A percentile compares a stretch with the other conserved stretches of the same genome.
Evolutionary conservation across 1,140 invertebrate genomes (phyloP).

Genomic region (Fopius arisanus): DNA sequence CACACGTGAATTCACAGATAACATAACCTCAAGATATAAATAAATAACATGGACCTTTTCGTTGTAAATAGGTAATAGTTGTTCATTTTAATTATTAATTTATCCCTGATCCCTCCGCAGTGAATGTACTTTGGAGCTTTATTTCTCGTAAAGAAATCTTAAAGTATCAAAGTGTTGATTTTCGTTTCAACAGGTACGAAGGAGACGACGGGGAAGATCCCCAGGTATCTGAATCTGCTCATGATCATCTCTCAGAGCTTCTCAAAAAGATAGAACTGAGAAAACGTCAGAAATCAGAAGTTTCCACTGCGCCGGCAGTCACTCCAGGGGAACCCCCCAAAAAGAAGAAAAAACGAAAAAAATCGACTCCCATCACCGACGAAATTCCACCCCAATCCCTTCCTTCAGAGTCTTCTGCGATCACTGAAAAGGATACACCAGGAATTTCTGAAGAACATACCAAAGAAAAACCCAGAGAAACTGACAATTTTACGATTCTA

Average conservation of each 20-base stretch:
- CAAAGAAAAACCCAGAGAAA: background rate
- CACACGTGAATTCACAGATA: background rate
- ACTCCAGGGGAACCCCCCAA: constrained; percentile 32
- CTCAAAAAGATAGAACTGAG: constrained; percentile 69
- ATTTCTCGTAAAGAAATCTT: background rate
- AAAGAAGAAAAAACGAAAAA: constrained; percentile 45
- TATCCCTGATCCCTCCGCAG: background rate
- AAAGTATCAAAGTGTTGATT: too few species aligned
- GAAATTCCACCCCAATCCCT: background rate
- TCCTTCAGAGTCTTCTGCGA: background rate
- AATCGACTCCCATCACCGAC: constrained; percentile 12
- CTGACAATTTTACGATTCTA: constrained; percentile 51
- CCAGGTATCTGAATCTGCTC: constrained; percentile 14
- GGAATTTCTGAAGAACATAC: background rate
- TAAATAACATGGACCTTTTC: constrained; percentile 8
- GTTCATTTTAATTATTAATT: background rate
- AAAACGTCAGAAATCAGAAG: constrained; percentile 53
- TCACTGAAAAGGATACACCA: background rate
- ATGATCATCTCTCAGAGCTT: constrained; percentile 67
- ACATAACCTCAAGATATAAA: background rate
- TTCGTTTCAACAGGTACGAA: constrained; percentile 55
- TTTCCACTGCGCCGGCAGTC: background rate
- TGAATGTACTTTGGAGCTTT: background rate
- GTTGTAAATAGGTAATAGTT: background rate
- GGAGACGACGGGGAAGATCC: constrained; percentile 46